Evolutionary conservation across 2,113 vertebrate genomes (phyloP), one percentile per base, ranked within the genome.

Genomic region (Callithrix jacchus): DNA sequence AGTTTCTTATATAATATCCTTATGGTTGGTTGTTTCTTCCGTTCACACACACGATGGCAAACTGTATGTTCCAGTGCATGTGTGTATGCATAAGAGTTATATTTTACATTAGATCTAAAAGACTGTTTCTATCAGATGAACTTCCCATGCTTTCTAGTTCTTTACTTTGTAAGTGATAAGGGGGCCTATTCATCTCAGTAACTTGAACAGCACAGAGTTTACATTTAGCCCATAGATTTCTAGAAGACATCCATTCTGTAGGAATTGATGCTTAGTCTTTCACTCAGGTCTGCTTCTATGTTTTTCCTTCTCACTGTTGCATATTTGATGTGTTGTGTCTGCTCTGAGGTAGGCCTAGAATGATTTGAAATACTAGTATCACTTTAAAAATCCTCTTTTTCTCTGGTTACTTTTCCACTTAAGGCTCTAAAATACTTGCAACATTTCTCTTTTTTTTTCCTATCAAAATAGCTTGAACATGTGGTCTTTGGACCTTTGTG

Each of bases 101-200:
- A 45, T 91, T 93, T 71, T 66, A 89, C 58, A 83, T 82, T 95
- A 93, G 77, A 82, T 82, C 18, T 86, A 70, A 96, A 95, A 66
- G 21, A 32, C 47, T 9, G 40, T 87, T 93, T 52, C 35, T 91
- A 7, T 74, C 76, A 79, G 40, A 89, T 71, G 30, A 56, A 12
- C 2, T 56, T 90, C 16, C 52, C 13, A 16, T 82, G 56, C 74
- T 83, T 93, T 68, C 30, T 90, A 91, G 49, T 94, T 73, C 77
- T 87, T 96, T 95, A 98, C 97, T 97, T 87, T 93, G 95, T 97
- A 98, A 97, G 95, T 94, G 97, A 97, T 97, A 91, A 97, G 88
- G 98, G 84, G 70, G 1, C 35, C 66, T 94, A 88, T 94, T 97
- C 91, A 96, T 89, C 91, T 97, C 84, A 96, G 85, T 94, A 97